These are phyloP conservation scores for Steatocranus sp. DNA, from an alignment of 2,797 vertebrate species.

Conservation along the genomic window DNA sequence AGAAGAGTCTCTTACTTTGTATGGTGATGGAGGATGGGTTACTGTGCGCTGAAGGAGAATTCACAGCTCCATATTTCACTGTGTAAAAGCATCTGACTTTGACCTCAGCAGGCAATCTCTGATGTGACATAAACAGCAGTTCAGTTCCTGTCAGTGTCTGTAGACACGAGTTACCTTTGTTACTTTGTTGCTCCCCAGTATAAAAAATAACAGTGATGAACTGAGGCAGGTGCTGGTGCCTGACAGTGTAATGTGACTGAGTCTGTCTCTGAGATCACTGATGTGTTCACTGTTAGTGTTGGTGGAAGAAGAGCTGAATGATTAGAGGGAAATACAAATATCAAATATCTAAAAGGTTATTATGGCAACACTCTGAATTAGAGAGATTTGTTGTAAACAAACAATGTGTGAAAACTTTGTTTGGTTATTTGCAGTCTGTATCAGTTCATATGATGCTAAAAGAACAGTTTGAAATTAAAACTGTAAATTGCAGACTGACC, in stretches of 20 bases:
- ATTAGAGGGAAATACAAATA: fast-evolving
- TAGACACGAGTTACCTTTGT: fast-evolving
- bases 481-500: not conserved
- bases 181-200: fast-evolving
- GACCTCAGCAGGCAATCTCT: not conserved
- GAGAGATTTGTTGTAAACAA: not conserved
- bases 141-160: conserved; percentile 13
- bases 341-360: not conserved
- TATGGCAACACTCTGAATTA: not conserved
- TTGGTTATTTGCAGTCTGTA: fast-evolving
- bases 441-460: not conserved
- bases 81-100: not conserved
- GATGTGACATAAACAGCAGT: not conserved
- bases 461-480: not conserved
- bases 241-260: conserved; percentile 25
- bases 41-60: not conserved
- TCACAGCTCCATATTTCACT: fast-evolving
- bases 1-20: not conserved
- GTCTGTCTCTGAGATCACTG: conserved; percentile 7
- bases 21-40: not conserved
- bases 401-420: not conserved
- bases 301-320: not conserved
- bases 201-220: conserved; percentile 17
- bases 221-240: not conserved
- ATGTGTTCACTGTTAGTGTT: not conserved